Conservation (phyloP, 2,888 invertebrate species). For the Helicoverpa assulta region DNA sequence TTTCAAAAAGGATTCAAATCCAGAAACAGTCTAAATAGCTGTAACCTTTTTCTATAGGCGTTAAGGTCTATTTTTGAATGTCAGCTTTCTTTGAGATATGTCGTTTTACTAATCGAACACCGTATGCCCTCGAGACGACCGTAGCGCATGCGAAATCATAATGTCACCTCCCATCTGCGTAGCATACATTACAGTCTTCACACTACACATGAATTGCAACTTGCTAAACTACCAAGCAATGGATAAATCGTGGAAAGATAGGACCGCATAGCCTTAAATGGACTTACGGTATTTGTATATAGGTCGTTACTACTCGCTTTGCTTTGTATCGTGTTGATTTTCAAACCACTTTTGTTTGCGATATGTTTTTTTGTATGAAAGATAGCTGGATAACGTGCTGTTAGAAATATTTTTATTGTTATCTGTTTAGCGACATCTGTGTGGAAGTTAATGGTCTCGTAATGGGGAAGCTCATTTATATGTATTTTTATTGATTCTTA, state of each 20-base stretch:
- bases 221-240: constrained; percentile 61
- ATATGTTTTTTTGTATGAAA: constrained; percentile 77
- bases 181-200: constrained; percentile 69
- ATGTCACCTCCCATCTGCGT: constrained; percentile 61
- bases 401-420: constrained; percentile 65
- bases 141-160: constrained; percentile 84
- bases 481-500: constrained; percentile 10
- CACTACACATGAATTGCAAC: constrained; percentile 30
- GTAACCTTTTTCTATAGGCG: accelerated
- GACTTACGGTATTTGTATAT: constrained; percentile 77
- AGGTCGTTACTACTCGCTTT: constrained; percentile 81
- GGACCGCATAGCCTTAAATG: constrained; percentile 62
- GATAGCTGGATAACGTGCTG: constrained; percentile 66
- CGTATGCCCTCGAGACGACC: constrained; percentile 84
- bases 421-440: constrained; percentile 64
- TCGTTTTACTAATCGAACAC: constrained; percentile 54
- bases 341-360: constrained; percentile 83
- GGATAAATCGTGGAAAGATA: constrained; percentile 59
- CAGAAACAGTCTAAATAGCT: constrained; percentile 29
- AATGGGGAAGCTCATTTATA: constrained; percentile 50
- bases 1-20: constrained; percentile 54
- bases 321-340: constrained; percentile 84
- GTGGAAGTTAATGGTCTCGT: constrained; percentile 50
- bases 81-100: constrained; percentile 35
- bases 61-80: constrained; percentile 48